Percentiles rank a stretch among this genome's conserved stretches.
Evolutionary conservation across 2,888 invertebrate species (phyloP).

Genomic region (Eristalis tenax): DNA sequence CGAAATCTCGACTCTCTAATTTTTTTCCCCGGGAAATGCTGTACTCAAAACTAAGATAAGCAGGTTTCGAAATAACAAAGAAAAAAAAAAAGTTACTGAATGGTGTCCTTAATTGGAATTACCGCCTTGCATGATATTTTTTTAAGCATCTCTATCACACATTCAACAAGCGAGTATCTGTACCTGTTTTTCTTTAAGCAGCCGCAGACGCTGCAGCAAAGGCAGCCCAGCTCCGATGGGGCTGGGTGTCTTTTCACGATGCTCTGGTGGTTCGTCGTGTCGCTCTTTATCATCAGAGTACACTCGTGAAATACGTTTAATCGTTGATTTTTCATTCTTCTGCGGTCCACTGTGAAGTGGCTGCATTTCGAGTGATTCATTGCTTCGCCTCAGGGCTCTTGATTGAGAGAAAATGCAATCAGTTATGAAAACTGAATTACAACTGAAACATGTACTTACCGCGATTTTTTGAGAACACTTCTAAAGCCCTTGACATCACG

Average conservation of each 20-base stretch:
- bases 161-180: slow-evolving; percentile 72
- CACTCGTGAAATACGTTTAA: slow-evolving; percentile 89
- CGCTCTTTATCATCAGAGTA: slow-evolving; percentile 87
- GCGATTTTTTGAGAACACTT: slow-evolving; percentile 83
- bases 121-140: slow-evolving; percentile 57
- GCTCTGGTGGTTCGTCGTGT: slow-evolving; percentile 82
- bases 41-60: slow-evolving; percentile 44
- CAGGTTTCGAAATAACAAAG: slow-evolving; percentile 16
- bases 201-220: slow-evolving; percentile 88
- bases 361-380: slow-evolving; percentile 87
- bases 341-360: slow-evolving; percentile 82
- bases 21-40: slow-evolving; percentile 29
- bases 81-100: slow-evolving; percentile 8
- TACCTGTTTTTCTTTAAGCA: slow-evolving; percentile 93
- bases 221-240: slow-evolving; percentile 93
- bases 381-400: slow-evolving; percentile 78
- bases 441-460: slow-evolving; percentile 80
- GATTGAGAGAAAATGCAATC: not conserved
- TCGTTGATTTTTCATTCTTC: slow-evolving; percentile 83
- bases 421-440: not conserved
- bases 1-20: not conserved
- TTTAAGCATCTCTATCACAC: slow-evolving; percentile 57
- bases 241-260: slow-evolving; percentile 84
- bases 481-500: slow-evolving; percentile 90
- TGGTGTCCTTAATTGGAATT: slow-evolving; percentile 45